Base-by-base conservation (phyloP, 2,797 vertebrate species). In the Hemibagrus guttatus region DNA sequence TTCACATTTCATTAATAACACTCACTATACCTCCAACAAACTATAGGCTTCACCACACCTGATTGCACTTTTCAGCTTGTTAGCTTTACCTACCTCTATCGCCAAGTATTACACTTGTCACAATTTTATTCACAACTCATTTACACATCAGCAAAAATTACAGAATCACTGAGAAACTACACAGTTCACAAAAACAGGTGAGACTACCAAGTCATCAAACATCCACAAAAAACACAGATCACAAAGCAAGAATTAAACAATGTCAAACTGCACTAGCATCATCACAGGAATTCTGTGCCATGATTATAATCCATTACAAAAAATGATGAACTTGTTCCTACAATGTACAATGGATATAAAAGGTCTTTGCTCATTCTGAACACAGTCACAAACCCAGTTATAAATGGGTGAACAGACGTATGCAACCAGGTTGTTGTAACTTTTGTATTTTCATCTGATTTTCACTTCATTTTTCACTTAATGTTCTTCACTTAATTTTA, bases 21-120 rank as follows among this genome's bases (percentile, higher is more conserved):
- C 84, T 89, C 88, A 89, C 79, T 88, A 88, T 68, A 17, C 49
- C 31, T 72, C 14, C 39, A 63, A 52, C 39, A 66, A 82, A 61
- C 58, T 59, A 35, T 59, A 79, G 23, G 21, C 78, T 80, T 61
- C 56, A 61, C 21, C 8, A 35, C 21, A 28, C 64, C 59, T 79
- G n/a, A n/a, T 3, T 82, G 23, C 31, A 56, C 54, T 72, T 31
- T 54, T 46, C 23, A 49, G 42, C 59, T 49, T 39, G 35, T 39
- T 16, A n/a, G 5, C 23, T 14, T 46, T 28, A 28, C 56, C 21
- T n/a, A 42, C 8, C 35, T 16, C 17, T 81, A 63, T 46, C 23
- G 3, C 8, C 17, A 56, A 46, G 13, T 49, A 64, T 76, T 26
- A 3, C 69, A 4, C 13, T 46, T 6, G 13, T 61, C 13, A n/a